Evolutionary conservation across 1,140 invertebrate species (phyloP).

Genomic region (Caenorhabditis remanei): DNA sequence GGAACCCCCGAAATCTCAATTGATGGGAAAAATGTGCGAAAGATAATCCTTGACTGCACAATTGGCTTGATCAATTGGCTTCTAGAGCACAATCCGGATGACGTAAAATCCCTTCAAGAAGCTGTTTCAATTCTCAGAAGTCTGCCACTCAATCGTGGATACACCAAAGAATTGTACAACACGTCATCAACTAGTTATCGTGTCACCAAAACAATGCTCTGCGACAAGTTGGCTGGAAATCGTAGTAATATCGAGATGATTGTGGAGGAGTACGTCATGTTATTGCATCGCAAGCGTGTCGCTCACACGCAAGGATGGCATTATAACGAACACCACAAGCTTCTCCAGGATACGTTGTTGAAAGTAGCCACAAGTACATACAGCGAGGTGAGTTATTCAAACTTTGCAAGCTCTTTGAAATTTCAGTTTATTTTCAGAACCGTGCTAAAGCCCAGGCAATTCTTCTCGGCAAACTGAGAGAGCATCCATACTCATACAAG

Average conservation of each 20-base stretch:
- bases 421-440: neutral
- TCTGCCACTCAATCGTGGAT: constrained; percentile 82
- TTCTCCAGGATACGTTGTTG: constrained; percentile 55
- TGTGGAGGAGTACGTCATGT: constrained; percentile 82
- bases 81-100: constrained; percentile 83
- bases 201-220: constrained; percentile 81
- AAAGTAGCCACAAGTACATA: constrained; percentile 57
- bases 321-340: constrained; percentile 63
- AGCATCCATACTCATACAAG: constrained; percentile 82
- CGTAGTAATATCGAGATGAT: constrained; percentile 83
- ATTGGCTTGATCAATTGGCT: constrained; percentile 81
- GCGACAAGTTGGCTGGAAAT: constrained; percentile 79
- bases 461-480: constrained; percentile 80
- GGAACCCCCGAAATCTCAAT: constrained; percentile 55
- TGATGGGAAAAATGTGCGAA: constrained; percentile 78
- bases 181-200: constrained; percentile 79
- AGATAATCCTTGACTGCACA: constrained; percentile 80
- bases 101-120: constrained; percentile 84
- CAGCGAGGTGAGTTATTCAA: constrained; percentile 30
- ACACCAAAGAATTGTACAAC: constrained; percentile 79
- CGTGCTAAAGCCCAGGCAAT: constrained; percentile 82
- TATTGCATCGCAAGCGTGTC: constrained; percentile 81
- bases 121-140: constrained; percentile 81
- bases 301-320: constrained; percentile 68
- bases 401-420: neutral